A percentile compares a stretch with the other conserved stretches of the same genome.
phyloP scores from a whole-genome alignment of 30 jellyfish, hydroid and myxozoan genomes.

The Hydra vulgaris region DNA sequence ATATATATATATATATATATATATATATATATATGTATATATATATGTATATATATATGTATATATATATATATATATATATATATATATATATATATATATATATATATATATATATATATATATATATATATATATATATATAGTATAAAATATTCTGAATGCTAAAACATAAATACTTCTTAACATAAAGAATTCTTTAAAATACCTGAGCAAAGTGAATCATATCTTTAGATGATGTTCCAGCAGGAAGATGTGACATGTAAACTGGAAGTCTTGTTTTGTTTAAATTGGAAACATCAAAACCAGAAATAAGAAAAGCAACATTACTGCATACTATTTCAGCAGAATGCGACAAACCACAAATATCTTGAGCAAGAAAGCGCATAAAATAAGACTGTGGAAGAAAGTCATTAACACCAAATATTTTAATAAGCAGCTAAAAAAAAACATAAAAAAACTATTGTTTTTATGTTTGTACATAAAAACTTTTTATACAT shows the following conservation, averaged over 20 bases:
- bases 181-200: too few relatives aligned
- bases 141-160: too few relatives aligned
- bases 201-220: conserved; percentile 69
- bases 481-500: too few relatives aligned
- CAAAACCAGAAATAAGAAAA: conserved; percentile 74
- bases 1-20: too few relatives aligned
- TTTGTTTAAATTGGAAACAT: conserved; percentile 57
- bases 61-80: too few relatives aligned
- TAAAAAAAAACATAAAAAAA: conserved; percentile 15
- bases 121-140: too few relatives aligned
- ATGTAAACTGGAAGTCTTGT: conserved; percentile 74
- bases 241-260: conserved; percentile 93
- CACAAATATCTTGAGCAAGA: conserved; percentile 50
- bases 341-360: conserved; percentile 16
- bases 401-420: conserved; percentile 73
- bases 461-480: too few relatives aligned
- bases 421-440: conserved; percentile 55
- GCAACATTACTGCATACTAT: conserved; percentile 44
- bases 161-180: too few relatives aligned
- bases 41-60: too few relatives aligned
- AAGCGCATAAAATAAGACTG: conserved; percentile 38
- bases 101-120: too few relatives aligned
- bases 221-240: conserved; percentile 66
- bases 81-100: too few relatives aligned
- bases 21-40: too few relatives aligned